Evolutionary conservation across 2,888 invertebrate species (phyloP).

Genomic region (Zygogramma bicolorata): DNA sequence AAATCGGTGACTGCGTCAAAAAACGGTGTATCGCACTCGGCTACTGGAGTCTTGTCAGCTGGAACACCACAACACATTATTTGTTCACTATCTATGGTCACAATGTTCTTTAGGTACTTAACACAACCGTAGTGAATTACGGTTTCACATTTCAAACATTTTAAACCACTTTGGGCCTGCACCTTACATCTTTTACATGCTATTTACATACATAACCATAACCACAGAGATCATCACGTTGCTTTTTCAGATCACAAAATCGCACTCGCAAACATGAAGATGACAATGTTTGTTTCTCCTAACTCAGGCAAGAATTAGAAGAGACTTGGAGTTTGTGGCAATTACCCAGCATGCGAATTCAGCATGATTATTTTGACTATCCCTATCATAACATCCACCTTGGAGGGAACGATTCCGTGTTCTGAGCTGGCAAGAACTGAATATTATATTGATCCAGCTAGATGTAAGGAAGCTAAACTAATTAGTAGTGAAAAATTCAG

Average conservation of each 20-base stretch:
- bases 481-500: background rate
- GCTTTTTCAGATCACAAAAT: no score
- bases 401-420: no score
- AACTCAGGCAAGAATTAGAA: no score
- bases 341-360: no score
- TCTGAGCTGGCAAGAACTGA: background rate
- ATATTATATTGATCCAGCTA: background rate
- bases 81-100: background rate
- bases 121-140: background rate
- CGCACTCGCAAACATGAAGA: no score
- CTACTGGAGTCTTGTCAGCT: background rate
- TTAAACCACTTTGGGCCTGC: background rate
- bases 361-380: no score
- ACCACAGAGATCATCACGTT: no score
- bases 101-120: background rate
- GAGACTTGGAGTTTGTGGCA: no score
- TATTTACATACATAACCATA: no score
- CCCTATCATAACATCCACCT: no score
- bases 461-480: background rate
- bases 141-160: background rate
- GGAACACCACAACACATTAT: background rate
- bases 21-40: background rate
- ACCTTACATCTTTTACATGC: background rate
- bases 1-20: slow-evolving; percentile 1
- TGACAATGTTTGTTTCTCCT: no score